Base-by-base conservation (phyloP, 2,888 invertebrate species). In the Mallateleia sp. region DNA sequence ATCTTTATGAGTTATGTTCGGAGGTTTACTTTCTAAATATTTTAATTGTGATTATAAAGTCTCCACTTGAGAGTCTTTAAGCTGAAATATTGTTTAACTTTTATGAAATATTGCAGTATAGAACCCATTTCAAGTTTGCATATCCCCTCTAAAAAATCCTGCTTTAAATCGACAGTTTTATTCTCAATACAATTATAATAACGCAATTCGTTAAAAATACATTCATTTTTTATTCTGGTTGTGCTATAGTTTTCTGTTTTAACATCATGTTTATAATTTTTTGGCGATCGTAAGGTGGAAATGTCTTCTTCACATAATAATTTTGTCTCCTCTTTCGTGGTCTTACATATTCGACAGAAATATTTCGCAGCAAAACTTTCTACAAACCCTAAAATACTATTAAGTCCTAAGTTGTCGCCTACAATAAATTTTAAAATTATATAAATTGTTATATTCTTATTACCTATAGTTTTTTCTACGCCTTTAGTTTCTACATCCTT, bases 381-480 rank as follows among this genome's bases (percentile, higher is more conserved):
- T 0, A 42, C 60, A 69, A 84, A 88, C 18, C 87, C 87, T 6
- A 87, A 54, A 9, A 85, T 45, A 0, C 62, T 11, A 82, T 88
- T 83, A 3, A 89, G 47, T 6, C 78, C 72, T 20, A 86, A 67
- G 60, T 87, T 89, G 25, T 89, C 88, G 11, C 88, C 88, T 22
- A 85, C 28, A 15, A 87, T 15, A n/a, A 74, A 11, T 89, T 22
- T 64, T 79, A 77, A 42, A 90, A 90, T 58, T 79, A 85, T 24
- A 89, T 22, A 42, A 7, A 77, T 32, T 9, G 54, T 20, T 42
- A 32, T 18, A 54, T 52, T 28, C 25, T 54, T 32, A 24, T 84
- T 7, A 15, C 22, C n/a, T 34, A 87, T 25, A 15, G 9, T 42
- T 34, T 89, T 87, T 14, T n/a, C n/a, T n/a, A n/a, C n/a, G n/a